A percentile compares a stretch with the other conserved stretches of the same genome.
These are phyloP conservation scores for Stichodactyla mertensii DNA, from an alignment of 64 coral and sea anemone species.

Conservation along the genomic window DNA sequence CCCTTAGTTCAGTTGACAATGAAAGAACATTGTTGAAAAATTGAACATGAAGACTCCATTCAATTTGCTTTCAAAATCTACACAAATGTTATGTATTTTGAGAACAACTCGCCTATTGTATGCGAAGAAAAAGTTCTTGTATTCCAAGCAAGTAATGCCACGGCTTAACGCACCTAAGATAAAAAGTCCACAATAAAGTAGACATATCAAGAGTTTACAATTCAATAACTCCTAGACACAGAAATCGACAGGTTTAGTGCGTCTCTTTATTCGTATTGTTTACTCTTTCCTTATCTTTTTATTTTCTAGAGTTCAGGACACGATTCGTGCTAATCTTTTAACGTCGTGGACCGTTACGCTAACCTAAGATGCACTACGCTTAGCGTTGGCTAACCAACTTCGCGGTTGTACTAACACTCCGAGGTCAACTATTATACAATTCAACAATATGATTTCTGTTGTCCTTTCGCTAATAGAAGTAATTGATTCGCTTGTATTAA, in stretches of 20 bases:
- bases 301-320: not conserved
- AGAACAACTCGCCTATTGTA: conserved; percentile 72
- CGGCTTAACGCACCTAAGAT: conserved; percentile 78
- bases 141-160: conserved; percentile 68
- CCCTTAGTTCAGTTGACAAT: conserved; percentile 71
- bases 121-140: conserved; percentile 79
- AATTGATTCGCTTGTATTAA: conserved; percentile 77
- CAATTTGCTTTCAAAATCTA: conserved; percentile 80
- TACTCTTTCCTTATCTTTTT: not conserved
- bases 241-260: conserved; percentile 25
- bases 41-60: conserved; percentile 83
- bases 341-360: not conserved
- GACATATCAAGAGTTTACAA: conserved; percentile 83
- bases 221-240: conserved; percentile 83
- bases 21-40: conserved; percentile 66
- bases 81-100: conserved; percentile 82
- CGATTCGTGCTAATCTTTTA: not conserved
- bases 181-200: conserved; percentile 53
- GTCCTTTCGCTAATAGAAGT: conserved; percentile 40
- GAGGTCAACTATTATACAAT: conserved; percentile 65
- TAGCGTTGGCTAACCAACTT: not conserved
- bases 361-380: not conserved
- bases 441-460: conserved; percentile 35
- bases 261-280: not conserved
- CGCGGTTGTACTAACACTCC: not conserved